Evolutionary conservation across 2,113 vertebrate genomes (phyloP).

Genomic region (Pteruthius melanotis): DNA sequence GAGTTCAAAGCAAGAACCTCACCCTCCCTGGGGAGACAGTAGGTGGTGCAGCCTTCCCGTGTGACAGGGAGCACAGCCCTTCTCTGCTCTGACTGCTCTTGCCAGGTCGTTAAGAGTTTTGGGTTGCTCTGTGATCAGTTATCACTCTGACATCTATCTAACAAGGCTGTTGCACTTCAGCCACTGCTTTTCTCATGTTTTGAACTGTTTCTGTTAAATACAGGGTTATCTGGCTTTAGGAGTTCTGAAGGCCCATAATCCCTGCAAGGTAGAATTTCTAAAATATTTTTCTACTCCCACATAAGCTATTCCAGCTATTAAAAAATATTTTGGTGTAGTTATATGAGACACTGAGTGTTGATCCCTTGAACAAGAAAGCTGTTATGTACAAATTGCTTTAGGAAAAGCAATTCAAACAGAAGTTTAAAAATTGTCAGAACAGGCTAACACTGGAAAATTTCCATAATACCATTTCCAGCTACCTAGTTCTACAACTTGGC

Average conservation of each 20-base stretch:
- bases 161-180: not conserved
- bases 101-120: not conserved
- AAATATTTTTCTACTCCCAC: not conserved
- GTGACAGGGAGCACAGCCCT: not conserved
- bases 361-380: not conserved
- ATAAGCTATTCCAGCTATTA: not conserved
- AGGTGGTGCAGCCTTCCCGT: not conserved
- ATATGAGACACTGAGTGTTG: not conserved
- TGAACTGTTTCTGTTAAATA: not conserved
- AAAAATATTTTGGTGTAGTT: not conserved
- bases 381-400: not conserved
- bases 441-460: not conserved
- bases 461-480: not conserved
- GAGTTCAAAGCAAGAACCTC: not conserved
- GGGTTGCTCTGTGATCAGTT: not conserved
- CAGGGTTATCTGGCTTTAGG: not conserved
- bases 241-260: not conserved
- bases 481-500: not conserved
- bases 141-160: not conserved
- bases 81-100: not conserved
- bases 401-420: not conserved
- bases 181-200: not conserved
- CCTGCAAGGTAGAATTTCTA: not conserved
- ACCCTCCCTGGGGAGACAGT: not conserved
- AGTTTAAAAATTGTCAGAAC: not conserved